Base-by-base conservation (phyloP, 1,140 invertebrate species). In the Linepithema humile region DNA sequence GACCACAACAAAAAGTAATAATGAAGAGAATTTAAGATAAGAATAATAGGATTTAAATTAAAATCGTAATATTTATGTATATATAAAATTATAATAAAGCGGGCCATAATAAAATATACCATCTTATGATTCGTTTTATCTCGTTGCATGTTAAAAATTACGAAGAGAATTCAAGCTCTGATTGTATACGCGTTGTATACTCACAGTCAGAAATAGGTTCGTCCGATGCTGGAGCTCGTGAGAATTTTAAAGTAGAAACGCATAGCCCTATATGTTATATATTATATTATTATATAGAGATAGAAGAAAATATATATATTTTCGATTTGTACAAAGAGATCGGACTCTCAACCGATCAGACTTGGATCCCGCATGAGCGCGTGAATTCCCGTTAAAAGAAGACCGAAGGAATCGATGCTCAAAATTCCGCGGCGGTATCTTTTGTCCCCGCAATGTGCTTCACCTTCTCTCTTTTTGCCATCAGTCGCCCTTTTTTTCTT, bases 351-450 rank as follows among this genome's bases (percentile, higher is more conserved):
- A 23, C 29, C 40, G 32, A 12, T 48, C 32, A n/a, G 20, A 35
- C 53, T 50, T 15, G 26, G 48, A 50, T 17, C 20, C 55, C 64
- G n/a, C 40, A 9, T 23, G n/a, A 62, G 77, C 86, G 82, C 74
- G 83, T 72, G 70, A 78, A 75, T 72, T 65, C 65, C 87, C 86
- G 87, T 88, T 88, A 88, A 69, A 50, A 48, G 62, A 53, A 70
- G 73, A 32, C 55, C 65, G 69, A 75, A 86, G 85, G 88, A 91
- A 90, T 91, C 93, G 93, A 92, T 90, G 90, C 90, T 93, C 90
- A 93, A 94, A 94, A 94, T 94, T 92, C 94, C 93, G 85, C 85
- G 87, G 94, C 93, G 94, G 93, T 93, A 88, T 89, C 93, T 94
- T 94, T 94, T 92, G 92, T 93, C 90, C 92, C 83, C 90, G 91